Base-by-base conservation (phyloP, 1,140 invertebrate species). In the Trichomalopsis sarcophagae region DNA sequence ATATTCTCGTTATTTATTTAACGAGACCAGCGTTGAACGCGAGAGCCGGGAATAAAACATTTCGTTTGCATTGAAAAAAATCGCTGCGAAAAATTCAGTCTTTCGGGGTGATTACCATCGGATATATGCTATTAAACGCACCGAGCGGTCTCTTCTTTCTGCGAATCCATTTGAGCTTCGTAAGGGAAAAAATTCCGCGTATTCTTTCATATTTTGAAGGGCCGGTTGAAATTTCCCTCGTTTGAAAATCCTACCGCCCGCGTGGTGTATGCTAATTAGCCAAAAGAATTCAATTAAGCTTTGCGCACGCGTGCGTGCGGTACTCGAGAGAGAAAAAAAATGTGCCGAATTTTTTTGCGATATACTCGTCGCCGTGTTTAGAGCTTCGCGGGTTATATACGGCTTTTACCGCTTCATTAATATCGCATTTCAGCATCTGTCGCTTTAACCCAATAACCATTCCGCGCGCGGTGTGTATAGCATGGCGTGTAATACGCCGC, bases 371-470 rank as follows among this genome's bases (percentile, higher is more conserved):
- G 14, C 6, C 21, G 13, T 17, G 17, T 55, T 17, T 55, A 21
- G 50, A 55, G 5, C 17, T 21, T 17, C 50, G 13, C 5, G 50
- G 1, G 50, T n/a, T 40, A 10, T 40, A 10, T 47, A 40, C 17
- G 40, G 44, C 40, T 23, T 75, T 69, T 23, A 73, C 11, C 10
- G 23, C 71, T 47, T 81, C 40, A 71, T 81, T 71, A 81, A 81
- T 81, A 81, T 73, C 27, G 33, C 21, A 81, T 81, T 71, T 17
- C 68, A 11, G 5, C 11, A 81, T 50, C 68, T 81, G 36, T 81
- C 36, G 21, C 55, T 55, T 3, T 55, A 62, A n/a, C 21, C 17
- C 17, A n/a, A n/a, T n/a, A 62, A 62, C 21, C 0, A 62, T 62
- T 62, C 17, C 3, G 55, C 55, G 4, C 27, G 27, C 27, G 27